phyloP scores from a whole-genome alignment of 2,888 invertebrate genomes.

The Hedya salicella region DNA sequence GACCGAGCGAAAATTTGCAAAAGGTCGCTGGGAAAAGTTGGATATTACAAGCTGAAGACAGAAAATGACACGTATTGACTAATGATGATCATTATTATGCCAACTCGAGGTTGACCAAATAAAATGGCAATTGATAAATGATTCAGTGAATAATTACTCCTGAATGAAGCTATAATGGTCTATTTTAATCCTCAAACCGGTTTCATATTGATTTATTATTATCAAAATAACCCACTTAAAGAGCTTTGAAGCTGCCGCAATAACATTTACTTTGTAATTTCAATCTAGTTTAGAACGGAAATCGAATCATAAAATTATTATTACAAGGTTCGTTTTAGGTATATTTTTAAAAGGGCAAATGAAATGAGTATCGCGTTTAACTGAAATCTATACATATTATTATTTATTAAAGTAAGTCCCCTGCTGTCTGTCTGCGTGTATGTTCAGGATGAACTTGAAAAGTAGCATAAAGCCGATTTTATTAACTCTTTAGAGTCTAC shows the following conservation, averaged over 20 bases:
- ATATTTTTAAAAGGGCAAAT: slow-evolving; percentile 8
- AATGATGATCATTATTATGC: slow-evolving; percentile 1
- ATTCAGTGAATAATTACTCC: slow-evolving; percentile 1
- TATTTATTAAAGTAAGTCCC: too few relatives aligned
- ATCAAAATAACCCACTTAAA: slow-evolving; percentile 25
- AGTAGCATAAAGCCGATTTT: too few relatives aligned
- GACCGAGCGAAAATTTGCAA: too few relatives aligned
- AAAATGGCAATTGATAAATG: not conserved
- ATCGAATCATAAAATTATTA: slow-evolving; percentile 7
- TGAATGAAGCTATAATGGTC: not conserved
- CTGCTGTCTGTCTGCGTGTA: too few relatives aligned
- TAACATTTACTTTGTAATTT: slow-evolving; percentile 29
- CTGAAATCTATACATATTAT: too few relatives aligned
- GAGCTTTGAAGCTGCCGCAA: slow-evolving; percentile 31
- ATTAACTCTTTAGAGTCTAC: too few relatives aligned
- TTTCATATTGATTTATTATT: slow-evolving; percentile 34
- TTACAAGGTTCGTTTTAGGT: not conserved
- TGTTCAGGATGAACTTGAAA: too few relatives aligned
- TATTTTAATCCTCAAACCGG: slow-evolving; percentile 21
- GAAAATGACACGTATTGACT: too few relatives aligned
- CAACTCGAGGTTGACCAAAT: slow-evolving; percentile 7
- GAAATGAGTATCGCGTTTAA: not conserved
- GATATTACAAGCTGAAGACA: too few relatives aligned
- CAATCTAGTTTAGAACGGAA: slow-evolving; percentile 30
- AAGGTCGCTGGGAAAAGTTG: too few relatives aligned